phyloP scores from a whole-genome alignment of 2,797 vertebrate species.

The Sparidentex hasta region DNA sequence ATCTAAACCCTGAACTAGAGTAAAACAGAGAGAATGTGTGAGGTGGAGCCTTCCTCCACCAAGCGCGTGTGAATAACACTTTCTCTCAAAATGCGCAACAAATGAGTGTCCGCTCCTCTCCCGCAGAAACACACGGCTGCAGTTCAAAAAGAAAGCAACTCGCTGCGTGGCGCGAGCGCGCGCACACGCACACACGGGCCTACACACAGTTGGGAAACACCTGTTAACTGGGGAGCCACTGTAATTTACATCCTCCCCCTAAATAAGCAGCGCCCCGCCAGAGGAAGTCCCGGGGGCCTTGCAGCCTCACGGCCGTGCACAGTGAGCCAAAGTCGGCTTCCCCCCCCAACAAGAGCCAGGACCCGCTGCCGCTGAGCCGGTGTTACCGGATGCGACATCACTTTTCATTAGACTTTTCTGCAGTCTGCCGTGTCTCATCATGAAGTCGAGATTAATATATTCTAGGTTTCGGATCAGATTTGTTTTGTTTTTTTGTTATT shows the following conservation, averaged over 20 bases:
- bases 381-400: not conserved
- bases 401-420: slow-evolving; percentile 18
- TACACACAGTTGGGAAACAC: slow-evolving; percentile 81
- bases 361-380: slow-evolving; percentile 24
- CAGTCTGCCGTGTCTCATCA: not conserved
- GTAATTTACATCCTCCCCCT: slow-evolving; percentile 79
- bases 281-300: slow-evolving; percentile 70
- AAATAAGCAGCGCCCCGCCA: slow-evolving; percentile 65
- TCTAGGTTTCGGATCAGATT: not conserved
- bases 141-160: slow-evolving; percentile 46
- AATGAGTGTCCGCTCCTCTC: slow-evolving; percentile 55
- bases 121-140: slow-evolving; percentile 52
- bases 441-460: not conserved
- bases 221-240: slow-evolving; percentile 84
- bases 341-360: not conserved
- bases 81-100: slow-evolving; percentile 39
- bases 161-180: slow-evolving; percentile 21
- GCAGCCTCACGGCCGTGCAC: slow-evolving; percentile 58
- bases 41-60: not conserved
- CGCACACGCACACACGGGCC: slow-evolving; percentile 15
- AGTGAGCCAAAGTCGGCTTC: slow-evolving; percentile 59
- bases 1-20: not conserved
- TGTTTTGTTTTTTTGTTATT: not conserved
- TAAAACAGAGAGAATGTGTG: too few species aligned
- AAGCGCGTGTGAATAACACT: slow-evolving; percentile 3